Evolutionary conservation across 2,113 vertebrate species (phyloP).

Genomic region (Rhinolophus sinicus): DNA sequence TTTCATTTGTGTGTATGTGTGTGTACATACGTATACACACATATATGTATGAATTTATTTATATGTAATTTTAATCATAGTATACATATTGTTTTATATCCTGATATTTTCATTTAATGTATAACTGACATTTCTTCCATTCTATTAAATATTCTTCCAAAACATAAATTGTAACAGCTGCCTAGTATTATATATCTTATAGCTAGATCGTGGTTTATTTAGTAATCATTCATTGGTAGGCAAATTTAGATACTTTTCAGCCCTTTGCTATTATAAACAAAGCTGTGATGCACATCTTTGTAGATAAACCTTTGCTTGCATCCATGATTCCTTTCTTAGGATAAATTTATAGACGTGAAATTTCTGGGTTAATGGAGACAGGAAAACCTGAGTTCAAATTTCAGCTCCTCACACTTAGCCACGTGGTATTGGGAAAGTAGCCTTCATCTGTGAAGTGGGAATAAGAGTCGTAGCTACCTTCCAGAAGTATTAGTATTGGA

Average conservation of each 20-base stretch:
- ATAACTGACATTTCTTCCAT: background rate
- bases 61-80: background rate
- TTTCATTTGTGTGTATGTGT: background rate
- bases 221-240: background rate
- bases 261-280: constrained; percentile 33
- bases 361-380: background rate
- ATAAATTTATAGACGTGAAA: constrained; percentile 5
- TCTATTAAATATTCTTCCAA: background rate
- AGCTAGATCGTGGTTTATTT: background rate
- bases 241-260: background rate
- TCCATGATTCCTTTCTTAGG: background rate
- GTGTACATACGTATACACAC: fast-evolving
- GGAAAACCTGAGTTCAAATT: background rate
- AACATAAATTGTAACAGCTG: background rate
- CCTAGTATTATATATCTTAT: background rate
- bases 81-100: background rate
- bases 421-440: background rate
- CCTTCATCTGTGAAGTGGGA: background rate
- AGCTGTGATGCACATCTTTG: background rate
- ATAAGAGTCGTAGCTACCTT: background rate
- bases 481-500: background rate
- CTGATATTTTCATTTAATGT: constrained; percentile 6
- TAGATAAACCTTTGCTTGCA: background rate
- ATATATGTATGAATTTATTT: background rate
- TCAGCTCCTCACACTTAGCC: background rate